Base-by-base conservation (phyloP, 2,113 vertebrate species). In the Eleginops maclovinus region DNA sequence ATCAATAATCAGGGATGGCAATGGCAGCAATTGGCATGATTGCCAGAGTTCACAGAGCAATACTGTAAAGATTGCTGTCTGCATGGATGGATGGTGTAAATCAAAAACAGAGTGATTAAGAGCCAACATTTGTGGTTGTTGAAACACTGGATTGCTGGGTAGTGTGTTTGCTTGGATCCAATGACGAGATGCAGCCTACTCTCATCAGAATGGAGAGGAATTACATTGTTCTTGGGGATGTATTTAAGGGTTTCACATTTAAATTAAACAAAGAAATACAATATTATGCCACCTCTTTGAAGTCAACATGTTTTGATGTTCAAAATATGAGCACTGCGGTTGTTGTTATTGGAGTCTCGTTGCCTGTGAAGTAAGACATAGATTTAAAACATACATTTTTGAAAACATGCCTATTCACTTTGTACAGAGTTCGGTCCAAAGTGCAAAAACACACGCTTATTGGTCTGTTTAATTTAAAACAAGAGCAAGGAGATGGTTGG, bases 1-100 rank as follows among this genome's bases (percentile, higher is more conserved):
- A 77, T 91, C 84, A 89, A 92, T 93, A 93, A 92, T 93, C 89
- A 89, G 55, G 55, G 63, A 66, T 44, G 51, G 68, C 41, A 26
- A 50, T 64, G 47, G 71, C 49, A 75, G 90, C 66, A 78, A 79
- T 81, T 68, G 85, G 76, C 67, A 72, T 82, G 78, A 81, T 87
- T 80, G 64, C 61, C 19, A 4, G 46, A 68, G 66, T 82, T 88
- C 69, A 81, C 59, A 61, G 71, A 80, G 79, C 65, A 69, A 60
- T 85, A 77, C 82, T 72, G 36, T 68, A 60, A 75, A 26, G 72
- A 81, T 71, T 75, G 43, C 65, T 64, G 74, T 75, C 60, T 56
- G 63, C 19, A 17, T 54, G 51, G 58, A 78, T 64, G 70, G 70
- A 77, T 87, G 68, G 66, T 75, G 64, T 47, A 81, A 84, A 90